Base-by-base conservation (phyloP, 1,140 invertebrate genomes). In the Leptinotarsa undecemlineata region DNA sequence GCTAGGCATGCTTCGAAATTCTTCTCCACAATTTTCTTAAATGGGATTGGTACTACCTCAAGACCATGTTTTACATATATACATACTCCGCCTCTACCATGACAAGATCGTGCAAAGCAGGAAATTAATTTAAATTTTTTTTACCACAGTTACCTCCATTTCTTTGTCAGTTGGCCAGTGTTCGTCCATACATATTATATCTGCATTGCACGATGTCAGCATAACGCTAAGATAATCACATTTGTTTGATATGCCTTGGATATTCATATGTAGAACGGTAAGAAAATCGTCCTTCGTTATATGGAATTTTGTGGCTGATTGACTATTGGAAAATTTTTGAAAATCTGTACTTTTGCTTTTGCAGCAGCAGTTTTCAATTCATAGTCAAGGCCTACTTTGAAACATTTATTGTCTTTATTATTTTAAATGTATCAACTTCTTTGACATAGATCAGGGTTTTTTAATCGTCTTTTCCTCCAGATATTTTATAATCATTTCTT, bases 61-160 rank as follows among this genome's bases (percentile, higher is more conserved):
- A 64, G 62, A n/a, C 62, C 62, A 68, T 68, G 66, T 42, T 20
- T 68, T 42, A 20, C 67, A 68, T 68, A 68, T 42, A 68, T 48
- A 68, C 67, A 68, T 26, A 68, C 67, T 47, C 67, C 67, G 19
- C 67, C 67, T 68, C 67, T 68, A n/a, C 15, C 33, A 15, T 68
- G 19, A 68, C 33, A 15, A 33, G 67, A 17, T 33, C 67, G 13
- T 26, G 23, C 42, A 68, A n/a, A 68, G 23, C n/a, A 68, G 23
- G 33, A 68, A 42, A 20, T 48, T 68, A 68, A 20, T 48, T 68
- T 20, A 48, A 17, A 48, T n/a, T 0, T 68, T 68, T 68, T 48
- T 26, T 20, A 66, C 19, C 62, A 64, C 62, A 20, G 62, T 64
- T 64, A 20, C 62, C 20, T 64, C 20, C 15, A 64, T 64, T 68